phyloP scores from a whole-genome alignment of 2,797 vertebrate species.

The Microctenopoma steveboyesi region DNA sequence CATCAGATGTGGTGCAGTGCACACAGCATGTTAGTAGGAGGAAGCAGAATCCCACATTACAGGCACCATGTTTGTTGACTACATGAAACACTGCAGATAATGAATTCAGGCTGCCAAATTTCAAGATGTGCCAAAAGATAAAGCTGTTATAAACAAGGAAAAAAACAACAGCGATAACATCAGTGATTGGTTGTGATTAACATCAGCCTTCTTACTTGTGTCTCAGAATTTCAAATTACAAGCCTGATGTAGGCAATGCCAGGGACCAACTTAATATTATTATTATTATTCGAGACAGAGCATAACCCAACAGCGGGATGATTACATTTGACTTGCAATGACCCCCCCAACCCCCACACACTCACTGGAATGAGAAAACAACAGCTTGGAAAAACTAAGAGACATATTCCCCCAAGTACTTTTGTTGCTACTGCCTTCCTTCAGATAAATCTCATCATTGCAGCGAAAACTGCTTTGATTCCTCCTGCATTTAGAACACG shows the following conservation, averaged over 20 bases:
- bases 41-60: conserved; percentile 64
- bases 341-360: conserved; percentile 40
- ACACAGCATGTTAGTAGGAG: conserved; percentile 57
- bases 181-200: conserved; percentile 78
- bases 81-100: conserved; percentile 67
- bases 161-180: conserved; percentile 60
- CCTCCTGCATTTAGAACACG: conserved; percentile 64
- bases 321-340: conserved; percentile 86
- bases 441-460: conserved; percentile 75
- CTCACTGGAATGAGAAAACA: conserved; percentile 65
- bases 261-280: conserved; percentile 77
- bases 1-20: conserved; percentile 57
- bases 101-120: conserved; percentile 72
- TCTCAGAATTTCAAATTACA: conserved; percentile 76
- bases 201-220: conserved; percentile 68
- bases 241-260: conserved; percentile 68
- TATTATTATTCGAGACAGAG: conserved; percentile 78
- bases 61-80: conserved; percentile 67
- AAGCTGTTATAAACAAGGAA: conserved; percentile 67
- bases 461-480: conserved; percentile 77
- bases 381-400: conserved; percentile 79
- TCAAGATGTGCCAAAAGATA: conserved; percentile 72
- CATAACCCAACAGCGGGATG: conserved; percentile 77
- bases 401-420: conserved; percentile 73
- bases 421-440: conserved; percentile 67